Evolutionary conservation across 2,888 invertebrate genomes (phyloP).

Genomic region (Meghimatium bilineatum): DNA sequence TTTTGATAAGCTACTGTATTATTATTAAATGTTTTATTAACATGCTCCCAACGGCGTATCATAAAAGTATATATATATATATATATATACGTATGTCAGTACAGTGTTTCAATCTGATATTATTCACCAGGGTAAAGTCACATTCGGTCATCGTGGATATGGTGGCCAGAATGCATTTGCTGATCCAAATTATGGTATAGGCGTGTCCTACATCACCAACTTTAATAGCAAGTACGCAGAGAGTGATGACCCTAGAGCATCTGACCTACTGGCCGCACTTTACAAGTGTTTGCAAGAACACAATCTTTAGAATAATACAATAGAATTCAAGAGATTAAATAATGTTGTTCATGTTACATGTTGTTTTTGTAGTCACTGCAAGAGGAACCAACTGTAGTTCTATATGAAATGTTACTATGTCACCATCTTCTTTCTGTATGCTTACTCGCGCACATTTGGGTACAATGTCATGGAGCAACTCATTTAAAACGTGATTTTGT

Average conservation of each 20-base stretch:
- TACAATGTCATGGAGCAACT: too few relatives aligned
- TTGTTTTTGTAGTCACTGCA: too few relatives aligned
- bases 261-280: slow-evolving; percentile 23
- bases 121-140: slow-evolving; percentile 7
- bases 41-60: too few relatives aligned
- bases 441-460: too few relatives aligned
- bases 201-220: slow-evolving; percentile 76
- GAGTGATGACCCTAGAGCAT: slow-evolving; percentile 13
- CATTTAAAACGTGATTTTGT: too few relatives aligned
- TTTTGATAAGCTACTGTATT: too few relatives aligned
- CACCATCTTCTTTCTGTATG: too few relatives aligned
- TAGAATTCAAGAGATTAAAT: neutral
- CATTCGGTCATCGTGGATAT: slow-evolving; percentile 74
- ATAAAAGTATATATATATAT: too few relatives aligned
- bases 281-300: slow-evolving; percentile 45
- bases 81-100: too few relatives aligned
- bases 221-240: slow-evolving; percentile 50
- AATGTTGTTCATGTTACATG: too few relatives aligned
- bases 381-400: neutral
- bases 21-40: too few relatives aligned
- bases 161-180: slow-evolving; percentile 76
- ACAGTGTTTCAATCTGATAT: neutral
- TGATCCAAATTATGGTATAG: slow-evolving; percentile 72
- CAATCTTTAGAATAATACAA: neutral
- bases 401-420: neutral